These are phyloP conservation scores for Norana najaformis DNA, from an alignment of 2,888 invertebrate species.

Conservation along the genomic window DNA sequence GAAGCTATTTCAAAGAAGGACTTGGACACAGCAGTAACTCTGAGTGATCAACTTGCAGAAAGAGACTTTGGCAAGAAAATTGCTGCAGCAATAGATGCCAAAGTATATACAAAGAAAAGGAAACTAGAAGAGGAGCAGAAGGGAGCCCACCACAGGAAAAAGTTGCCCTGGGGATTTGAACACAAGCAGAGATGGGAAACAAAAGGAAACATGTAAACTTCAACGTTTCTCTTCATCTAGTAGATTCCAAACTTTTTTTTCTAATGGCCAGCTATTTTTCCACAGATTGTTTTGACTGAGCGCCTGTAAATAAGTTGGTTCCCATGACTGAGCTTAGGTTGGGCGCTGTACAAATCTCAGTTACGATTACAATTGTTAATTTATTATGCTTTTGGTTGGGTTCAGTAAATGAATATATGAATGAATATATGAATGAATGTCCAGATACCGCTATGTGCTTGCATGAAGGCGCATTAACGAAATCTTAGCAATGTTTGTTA, in stretches of 20 bases:
- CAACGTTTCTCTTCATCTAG: neutral
- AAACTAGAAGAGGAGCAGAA: slow-evolving; percentile 69
- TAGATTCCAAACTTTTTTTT: neutral
- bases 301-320: too few species aligned
- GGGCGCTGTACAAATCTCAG: too few species aligned
- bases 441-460: neutral
- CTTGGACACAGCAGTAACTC: slow-evolving; percentile 21
- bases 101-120: slow-evolving; percentile 31
- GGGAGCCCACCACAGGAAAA: slow-evolving; percentile 27
- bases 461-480: neutral
- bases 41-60: slow-evolving; percentile 30
- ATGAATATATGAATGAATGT: too few species aligned
- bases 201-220: slow-evolving; percentile 37
- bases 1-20: slow-evolving; percentile 29
- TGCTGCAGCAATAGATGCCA: slow-evolving; percentile 34
- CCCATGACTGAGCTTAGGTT: too few species aligned
- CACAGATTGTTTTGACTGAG: too few species aligned
- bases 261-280: too few species aligned
- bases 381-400: neutral
- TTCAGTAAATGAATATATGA: too few species aligned
- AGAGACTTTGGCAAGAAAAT: slow-evolving; percentile 33
- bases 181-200: slow-evolving; percentile 39
- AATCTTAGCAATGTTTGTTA: too few species aligned
- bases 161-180: slow-evolving; percentile 35
- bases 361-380: too few species aligned